Base-by-base conservation (phyloP, 2,113 vertebrate genomes). In the Callipepla californica region DNA sequence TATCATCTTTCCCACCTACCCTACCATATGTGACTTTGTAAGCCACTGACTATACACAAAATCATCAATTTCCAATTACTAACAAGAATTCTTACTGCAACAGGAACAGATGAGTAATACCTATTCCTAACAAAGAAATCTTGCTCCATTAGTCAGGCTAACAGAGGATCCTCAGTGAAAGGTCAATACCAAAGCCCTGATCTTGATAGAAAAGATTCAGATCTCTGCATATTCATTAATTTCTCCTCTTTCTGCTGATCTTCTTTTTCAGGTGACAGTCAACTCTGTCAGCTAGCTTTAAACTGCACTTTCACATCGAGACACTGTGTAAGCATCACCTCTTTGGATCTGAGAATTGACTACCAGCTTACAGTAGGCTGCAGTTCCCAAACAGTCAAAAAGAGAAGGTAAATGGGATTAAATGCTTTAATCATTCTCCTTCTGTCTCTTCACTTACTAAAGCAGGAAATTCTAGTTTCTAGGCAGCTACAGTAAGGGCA, bases 391-490 rank as follows among this genome's bases (percentile, higher is more conserved):
- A 45, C 45, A 19, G 34, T 50, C n/a, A 74, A 73, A 67, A 53
- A 63, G 21, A 4, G 11, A 14, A 3, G 5, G 23, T 67, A 87
- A 83, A 40, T 19, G n/a, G 40, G 30, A 90, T 66, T 20, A 93
- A 87, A 85, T 38, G 47, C 63, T 87, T 95, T 80, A 96, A 87
- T 95, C 90, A 91, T 67, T 89, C 68, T 80, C 75, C 67, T 23
- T 91, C 79, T 80, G 76, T 74, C 2, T 0, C 67, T 89, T 34
- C 68, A 67, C 72, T 90, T 95, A 91, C 62, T 93, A 87, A 68
- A 63, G 90, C 66, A 65, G 88, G 50, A 96, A 96, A 91, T 55
- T 85, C 61, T 58, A 58, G 91, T 50, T 80, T 90, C 69, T 59
- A 93, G 65, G 77, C 93, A 95, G 65, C 63, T 47, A 78, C 30